phyloP scores from a whole-genome alignment of 2,888 invertebrate species.

The Macrophya annulata region DNA sequence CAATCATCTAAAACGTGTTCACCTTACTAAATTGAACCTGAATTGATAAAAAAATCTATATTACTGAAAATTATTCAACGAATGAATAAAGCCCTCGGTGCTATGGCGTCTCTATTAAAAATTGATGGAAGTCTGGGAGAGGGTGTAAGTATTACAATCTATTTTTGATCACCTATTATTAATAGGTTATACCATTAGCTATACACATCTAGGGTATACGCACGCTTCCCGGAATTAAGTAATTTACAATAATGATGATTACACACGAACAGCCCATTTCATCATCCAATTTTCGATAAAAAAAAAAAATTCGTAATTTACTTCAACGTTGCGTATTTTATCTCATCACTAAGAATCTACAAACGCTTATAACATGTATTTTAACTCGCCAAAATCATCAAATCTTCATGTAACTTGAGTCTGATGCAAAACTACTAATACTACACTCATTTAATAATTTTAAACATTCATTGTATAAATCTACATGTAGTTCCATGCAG shows the following conservation, averaged over 20 bases:
- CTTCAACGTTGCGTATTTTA: background rate
- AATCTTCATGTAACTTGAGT: background rate
- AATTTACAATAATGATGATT: background rate
- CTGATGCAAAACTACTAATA: background rate
- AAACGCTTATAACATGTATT: background rate
- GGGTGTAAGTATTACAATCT: conserved; percentile 83
- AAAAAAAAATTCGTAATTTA: background rate
- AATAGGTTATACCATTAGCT: conserved; percentile 38
- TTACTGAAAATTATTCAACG: background rate
- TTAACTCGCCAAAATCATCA: background rate
- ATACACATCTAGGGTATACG: background rate
- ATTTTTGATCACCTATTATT: conserved; percentile 46
- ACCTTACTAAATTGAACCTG: background rate
- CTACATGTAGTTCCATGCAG: background rate
- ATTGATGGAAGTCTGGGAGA: conserved; percentile 91
- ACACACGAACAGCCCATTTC: background rate
- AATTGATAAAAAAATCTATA: background rate
- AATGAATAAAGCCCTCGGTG: conserved; percentile 25
- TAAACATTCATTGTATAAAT: too few relatives aligned
- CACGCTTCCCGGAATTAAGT: conserved; percentile 2
- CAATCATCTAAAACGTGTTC: background rate
- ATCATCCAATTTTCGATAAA: background rate
- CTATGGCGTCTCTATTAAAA: conserved; percentile 78
- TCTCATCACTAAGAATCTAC: background rate
- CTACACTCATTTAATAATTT: background rate